Percentiles rank a stretch among this genome's conserved stretches.
phyloP scores from a whole-genome alignment of 1,140 invertebrate species.

The Homalodisca vitripennis region DNA sequence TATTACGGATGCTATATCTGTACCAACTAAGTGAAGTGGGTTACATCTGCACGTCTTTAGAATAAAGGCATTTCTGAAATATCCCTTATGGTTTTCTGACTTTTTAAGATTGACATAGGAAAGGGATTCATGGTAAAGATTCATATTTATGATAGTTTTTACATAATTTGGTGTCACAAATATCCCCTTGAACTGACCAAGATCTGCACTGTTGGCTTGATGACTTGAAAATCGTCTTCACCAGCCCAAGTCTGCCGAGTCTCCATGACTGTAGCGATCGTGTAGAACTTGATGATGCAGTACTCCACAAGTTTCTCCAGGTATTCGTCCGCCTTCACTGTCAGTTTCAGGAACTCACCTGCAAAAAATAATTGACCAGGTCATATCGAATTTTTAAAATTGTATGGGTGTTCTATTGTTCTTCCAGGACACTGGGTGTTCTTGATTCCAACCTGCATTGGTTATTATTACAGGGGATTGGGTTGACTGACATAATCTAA shows the following conservation, averaged over 20 bases:
- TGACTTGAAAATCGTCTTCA: conserved; percentile 65
- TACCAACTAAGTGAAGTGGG: background rate
- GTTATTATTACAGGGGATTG: too few relatives aligned
- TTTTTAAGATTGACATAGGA: conserved; percentile 30
- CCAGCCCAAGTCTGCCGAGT: conserved; percentile 67
- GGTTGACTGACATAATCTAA: too few relatives aligned
- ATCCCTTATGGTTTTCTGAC: background rate
- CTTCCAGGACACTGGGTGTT: too few relatives aligned
- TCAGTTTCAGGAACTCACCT: conserved; percentile 14
- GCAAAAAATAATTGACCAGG: conserved; percentile 4
- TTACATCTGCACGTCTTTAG: background rate
- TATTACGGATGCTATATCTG: background rate
- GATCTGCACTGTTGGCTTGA: conserved; percentile 59
- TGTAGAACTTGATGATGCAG: conserved; percentile 64
- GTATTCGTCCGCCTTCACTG: conserved; percentile 52
- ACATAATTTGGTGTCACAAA: background rate
- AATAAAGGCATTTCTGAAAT: background rate
- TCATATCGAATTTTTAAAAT: too few relatives aligned
- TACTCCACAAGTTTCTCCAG: conserved; percentile 66
- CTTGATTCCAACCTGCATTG: too few relatives aligned
- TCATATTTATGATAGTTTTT: background rate
- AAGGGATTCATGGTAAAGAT: conserved; percentile 3
- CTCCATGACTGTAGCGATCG: conserved; percentile 64
- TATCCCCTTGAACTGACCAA: conserved; percentile 48
- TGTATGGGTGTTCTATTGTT: too few relatives aligned